These are phyloP conservation scores for Microctonus aethiopoides DNA, from an alignment of 2,888 invertebrate species.

Conservation along the genomic window DNA sequence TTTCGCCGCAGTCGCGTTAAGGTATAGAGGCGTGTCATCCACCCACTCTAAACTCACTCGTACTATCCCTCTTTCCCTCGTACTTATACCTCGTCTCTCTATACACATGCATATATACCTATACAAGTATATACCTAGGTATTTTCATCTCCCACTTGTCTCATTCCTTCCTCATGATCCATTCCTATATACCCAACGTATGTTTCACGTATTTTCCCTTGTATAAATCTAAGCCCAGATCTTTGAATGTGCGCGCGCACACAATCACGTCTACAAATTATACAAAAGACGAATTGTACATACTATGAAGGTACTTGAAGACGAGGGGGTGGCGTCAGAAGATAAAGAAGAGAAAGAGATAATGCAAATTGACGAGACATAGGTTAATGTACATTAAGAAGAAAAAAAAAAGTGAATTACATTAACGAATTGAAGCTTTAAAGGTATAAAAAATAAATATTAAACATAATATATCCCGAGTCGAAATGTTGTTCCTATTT, in stretches of 20 bases:
- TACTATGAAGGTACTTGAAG: neutral
- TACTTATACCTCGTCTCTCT: constrained; percentile 3
- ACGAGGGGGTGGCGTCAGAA: neutral
- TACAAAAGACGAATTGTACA: constrained; percentile 2
- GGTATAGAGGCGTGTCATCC: constrained; percentile 59
- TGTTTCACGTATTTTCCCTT: constrained; percentile 39
- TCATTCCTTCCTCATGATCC: constrained; percentile 32
- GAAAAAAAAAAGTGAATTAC: constrained; percentile 21
- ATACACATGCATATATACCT: neutral
- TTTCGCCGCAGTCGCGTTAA: constrained; percentile 62
- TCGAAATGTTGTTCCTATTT: too few relatives aligned
- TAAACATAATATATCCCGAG: too few relatives aligned
- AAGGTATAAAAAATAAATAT: too few relatives aligned
- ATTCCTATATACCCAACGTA: constrained; percentile 16
- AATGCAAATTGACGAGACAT: constrained; percentile 38
- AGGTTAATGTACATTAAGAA: constrained; percentile 30
- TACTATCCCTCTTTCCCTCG: constrained; percentile 23
- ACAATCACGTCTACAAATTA: constrained; percentile 24
- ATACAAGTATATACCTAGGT: constrained; percentile 3
- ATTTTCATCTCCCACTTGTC: constrained; percentile 20
- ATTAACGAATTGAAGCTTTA: constrained; percentile 23
- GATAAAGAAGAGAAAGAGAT: constrained; percentile 18
- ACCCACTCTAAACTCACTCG: constrained; percentile 35
- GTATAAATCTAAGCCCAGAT: constrained; percentile 37
- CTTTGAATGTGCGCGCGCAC: constrained; percentile 1